Evolutionary conservation across 2,797 vertebrate species (phyloP), one percentile per base, ranked within the genome.

Genomic region (Lutjanus argentimaculatus): DNA sequence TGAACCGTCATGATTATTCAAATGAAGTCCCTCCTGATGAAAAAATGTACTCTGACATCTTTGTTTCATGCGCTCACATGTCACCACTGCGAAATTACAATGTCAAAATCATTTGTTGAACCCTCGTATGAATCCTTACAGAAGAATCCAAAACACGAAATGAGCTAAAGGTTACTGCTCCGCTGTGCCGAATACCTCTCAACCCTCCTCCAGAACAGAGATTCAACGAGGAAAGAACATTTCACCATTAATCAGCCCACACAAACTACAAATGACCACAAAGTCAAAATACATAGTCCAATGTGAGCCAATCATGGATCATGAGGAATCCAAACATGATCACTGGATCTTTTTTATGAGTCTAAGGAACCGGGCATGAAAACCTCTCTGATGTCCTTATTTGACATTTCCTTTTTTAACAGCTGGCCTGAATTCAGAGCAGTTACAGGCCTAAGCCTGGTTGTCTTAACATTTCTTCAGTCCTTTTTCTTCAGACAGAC

Each of bases 241-340:
- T 57, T 43, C 22, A 62, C 3, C 3, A 22, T 74, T 42, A 5
- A 76, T 25, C 12, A 13, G 75, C 78, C 78, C 70, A 73, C 36
- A 45, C 15, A 57, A 67, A 57, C 65, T 36, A 21, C 7, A 76
- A 57, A 68, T 56, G 56, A 16, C 8, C 57, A n/a, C 11, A 53
- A 57, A 51, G 40, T 51, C 59, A 77, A 74, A 46, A 59, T 25
- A 75, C 14, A 30, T 4, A 59, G 4, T 4, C 16, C n/a, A 42
- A 53, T 3, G 9, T 4, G 22, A n/a, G 62, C 49, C 64, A 45
- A n/a, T 65, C 42, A 56, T 0, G n/a, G 40, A 53, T 62, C 42
- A 75, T 0, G 1, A 21, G 2, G 49, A 56, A 46, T 16, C 4
- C 21, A 55, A 65, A 55, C 40, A 61, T 17, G 22, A 12, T n/a